Conservation (phyloP, 2,113 vertebrate genomes). For the Seriola rivoliana region DNA sequence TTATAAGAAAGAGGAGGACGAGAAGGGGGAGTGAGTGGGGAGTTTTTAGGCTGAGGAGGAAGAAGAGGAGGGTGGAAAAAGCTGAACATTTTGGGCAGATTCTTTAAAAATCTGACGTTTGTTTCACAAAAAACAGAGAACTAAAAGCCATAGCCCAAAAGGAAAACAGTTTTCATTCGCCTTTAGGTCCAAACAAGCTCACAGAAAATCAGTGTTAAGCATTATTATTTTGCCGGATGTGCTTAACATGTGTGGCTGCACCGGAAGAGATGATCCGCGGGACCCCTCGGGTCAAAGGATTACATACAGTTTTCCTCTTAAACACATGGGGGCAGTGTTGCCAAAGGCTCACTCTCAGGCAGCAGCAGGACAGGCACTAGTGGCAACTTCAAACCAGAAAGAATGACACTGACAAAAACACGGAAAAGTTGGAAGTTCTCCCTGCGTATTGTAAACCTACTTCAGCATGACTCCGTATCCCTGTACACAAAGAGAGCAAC, state of each 20-base stretch:
- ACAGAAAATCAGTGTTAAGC: neutral
- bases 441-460: neutral
- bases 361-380: conserved; percentile 45
- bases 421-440: conserved; percentile 13
- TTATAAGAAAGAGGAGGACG: conserved; percentile 31
- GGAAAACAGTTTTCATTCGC: conserved; percentile 11
- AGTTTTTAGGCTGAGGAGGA: conserved; percentile 17
- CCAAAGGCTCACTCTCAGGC: conserved; percentile 61
- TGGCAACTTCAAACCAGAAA: conserved; percentile 50
- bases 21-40: conserved; percentile 18
- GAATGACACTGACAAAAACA: conserved; percentile 41
- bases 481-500: neutral
- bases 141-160: neutral
- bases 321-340: conserved; percentile 82
- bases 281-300: conserved; percentile 9
- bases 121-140: neutral
- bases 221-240: neutral
- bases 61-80: conserved; percentile 19
- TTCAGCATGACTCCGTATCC: neutral
- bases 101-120: neutral
- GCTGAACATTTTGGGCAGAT: conserved; percentile 28
- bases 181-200: neutral
- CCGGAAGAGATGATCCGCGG: neutral
- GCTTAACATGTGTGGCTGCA: neutral
- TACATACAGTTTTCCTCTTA: neutral